Evolutionary conservation across 2,888 invertebrate species (phyloP).

Genomic region (Dermolepida albohirtum): DNA sequence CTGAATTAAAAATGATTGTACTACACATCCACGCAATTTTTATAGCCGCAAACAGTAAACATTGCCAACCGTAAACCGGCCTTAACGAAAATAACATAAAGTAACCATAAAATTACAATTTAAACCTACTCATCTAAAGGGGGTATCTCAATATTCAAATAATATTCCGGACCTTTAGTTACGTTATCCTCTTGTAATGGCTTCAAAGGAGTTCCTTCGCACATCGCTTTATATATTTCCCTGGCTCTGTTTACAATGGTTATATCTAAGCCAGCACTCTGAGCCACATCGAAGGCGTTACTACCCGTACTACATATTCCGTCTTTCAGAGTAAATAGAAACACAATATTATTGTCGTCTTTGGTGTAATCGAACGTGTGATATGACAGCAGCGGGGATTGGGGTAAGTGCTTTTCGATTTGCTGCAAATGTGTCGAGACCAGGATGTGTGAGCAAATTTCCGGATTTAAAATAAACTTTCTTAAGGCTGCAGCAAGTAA

Average conservation of each 20-base stretch:
- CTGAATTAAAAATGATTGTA: too few relatives aligned
- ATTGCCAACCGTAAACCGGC: too few relatives aligned
- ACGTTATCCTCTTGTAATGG: constrained; percentile 8
- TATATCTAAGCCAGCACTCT: constrained; percentile 69
- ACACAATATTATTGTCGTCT: constrained; percentile 68
- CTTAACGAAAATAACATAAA: too few relatives aligned
- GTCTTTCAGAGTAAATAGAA: constrained; percentile 73
- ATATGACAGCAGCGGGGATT: constrained; percentile 62
- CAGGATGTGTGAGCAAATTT: constrained; percentile 78
- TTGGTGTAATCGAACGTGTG: constrained; percentile 48
- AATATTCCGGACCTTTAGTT: constrained; percentile 13
- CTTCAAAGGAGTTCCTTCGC: constrained; percentile 46
- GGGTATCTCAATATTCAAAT: constrained; percentile 36
- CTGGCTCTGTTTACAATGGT: constrained; percentile 68
- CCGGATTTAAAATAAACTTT: constrained; percentile 71
- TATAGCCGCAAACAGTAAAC: too few relatives aligned
- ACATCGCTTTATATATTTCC: constrained; percentile 63
- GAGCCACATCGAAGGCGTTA: constrained; percentile 76
- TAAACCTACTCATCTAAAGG: constrained; percentile 20
- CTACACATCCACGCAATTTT: too few relatives aligned
- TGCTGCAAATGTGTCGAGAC: constrained; percentile 84
- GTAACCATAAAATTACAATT: too few relatives aligned
- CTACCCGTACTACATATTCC: constrained; percentile 71
- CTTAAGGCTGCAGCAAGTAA: constrained; percentile 77
- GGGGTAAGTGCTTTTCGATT: constrained; percentile 70